Base-by-base conservation (phyloP, 2,888 invertebrate genomes). In the Ischnura elegans region DNA sequence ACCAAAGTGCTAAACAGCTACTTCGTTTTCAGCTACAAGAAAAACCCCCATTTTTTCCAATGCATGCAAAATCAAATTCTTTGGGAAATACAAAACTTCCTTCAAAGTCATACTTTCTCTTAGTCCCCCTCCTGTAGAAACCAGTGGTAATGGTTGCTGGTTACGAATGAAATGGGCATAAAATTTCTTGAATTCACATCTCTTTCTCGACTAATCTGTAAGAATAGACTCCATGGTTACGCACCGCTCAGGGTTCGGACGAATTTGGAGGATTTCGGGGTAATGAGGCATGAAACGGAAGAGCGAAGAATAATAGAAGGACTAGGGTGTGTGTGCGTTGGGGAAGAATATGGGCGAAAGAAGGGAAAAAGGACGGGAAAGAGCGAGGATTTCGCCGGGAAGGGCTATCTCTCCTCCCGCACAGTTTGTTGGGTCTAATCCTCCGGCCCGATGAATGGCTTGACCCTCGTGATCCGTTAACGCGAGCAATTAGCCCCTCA, bases 381-480 rank as follows among this genome's bases (percentile, higher is more conserved):
- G 16, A 5, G 51, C 51, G 51, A 51, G 87, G 87, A 51, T 90
- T 43, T 61, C 25, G 90, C 25, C 61, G 43, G 90, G 45, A 42
- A 36, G 87, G 87, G 47, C 47, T 5, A 13, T 90, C 61, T 90
- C 90, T 61, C 55, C 87, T 55, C 42, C 87, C 87, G 43, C 66
- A 43, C 55, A 46, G 86, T 86, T 86, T 46, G 86, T 86, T 46
- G 90, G 61, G 90, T 61, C 43, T 61, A 61, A 90, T 61, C 61
- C 90, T 90, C 25, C 43, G 25, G 43, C 43, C 90, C 90, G 90
- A 61, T 90, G 61, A 90, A 90, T 90, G 61, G 90, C 90, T 90
- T n/a, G 86, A 46, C 86, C 46, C 86, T 13, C 25, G 86, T n/a
- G 43, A 86, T 86, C 86, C 86, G 61, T 42, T 90, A 61, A 42